A percentile compares a stretch with the other conserved stretches of the same genome.
Conservation (phyloP, 2,888 invertebrate species). For the Orgyia antiqua region DNA sequence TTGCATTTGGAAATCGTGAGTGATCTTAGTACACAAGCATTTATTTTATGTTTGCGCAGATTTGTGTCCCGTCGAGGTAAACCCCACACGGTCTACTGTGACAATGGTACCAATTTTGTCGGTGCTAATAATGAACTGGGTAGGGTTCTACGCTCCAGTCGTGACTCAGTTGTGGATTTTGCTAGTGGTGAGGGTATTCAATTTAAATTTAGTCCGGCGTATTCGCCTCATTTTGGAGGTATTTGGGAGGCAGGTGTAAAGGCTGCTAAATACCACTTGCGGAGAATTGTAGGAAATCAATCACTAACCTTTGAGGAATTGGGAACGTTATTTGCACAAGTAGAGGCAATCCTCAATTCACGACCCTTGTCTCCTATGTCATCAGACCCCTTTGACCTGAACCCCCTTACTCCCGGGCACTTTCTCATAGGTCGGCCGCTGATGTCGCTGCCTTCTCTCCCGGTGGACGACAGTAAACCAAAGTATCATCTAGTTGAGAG, state of each 20-base stretch:
- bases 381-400: slow-evolving; percentile 1
- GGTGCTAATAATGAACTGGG: slow-evolving; percentile 2
- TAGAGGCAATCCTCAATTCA: slow-evolving; percentile 7
- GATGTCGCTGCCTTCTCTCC: neutral
- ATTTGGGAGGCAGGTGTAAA: slow-evolving; percentile 2
- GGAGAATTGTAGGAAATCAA: neutral
- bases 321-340: slow-evolving; percentile 4
- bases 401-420: slow-evolving; percentile 5
- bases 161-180: neutral
- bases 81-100: slow-evolving; percentile 2
- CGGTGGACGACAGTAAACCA: neutral
- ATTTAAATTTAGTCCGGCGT: slow-evolving; percentile 1
- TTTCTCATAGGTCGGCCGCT: slow-evolving; percentile 2
- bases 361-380: slow-evolving; percentile 4
- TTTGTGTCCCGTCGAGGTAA: slow-evolving; percentile 5
- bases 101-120: slow-evolving; percentile 6
- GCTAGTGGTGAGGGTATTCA: neutral
- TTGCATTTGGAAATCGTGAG: slow-evolving; percentile 4
- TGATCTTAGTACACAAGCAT: slow-evolving; percentile 3
- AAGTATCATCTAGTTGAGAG: neutral
- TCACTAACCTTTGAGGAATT: slow-evolving; percentile 5
- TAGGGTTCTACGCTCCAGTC: neutral
- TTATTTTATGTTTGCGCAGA: slow-evolving; percentile 2
- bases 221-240: slow-evolving; percentile 3
- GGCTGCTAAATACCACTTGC: slow-evolving; percentile 3